These are phyloP conservation scores for Gymnoscopelus braueri DNA, from an alignment of 2,797 vertebrate species.

Conservation along the genomic window DNA sequence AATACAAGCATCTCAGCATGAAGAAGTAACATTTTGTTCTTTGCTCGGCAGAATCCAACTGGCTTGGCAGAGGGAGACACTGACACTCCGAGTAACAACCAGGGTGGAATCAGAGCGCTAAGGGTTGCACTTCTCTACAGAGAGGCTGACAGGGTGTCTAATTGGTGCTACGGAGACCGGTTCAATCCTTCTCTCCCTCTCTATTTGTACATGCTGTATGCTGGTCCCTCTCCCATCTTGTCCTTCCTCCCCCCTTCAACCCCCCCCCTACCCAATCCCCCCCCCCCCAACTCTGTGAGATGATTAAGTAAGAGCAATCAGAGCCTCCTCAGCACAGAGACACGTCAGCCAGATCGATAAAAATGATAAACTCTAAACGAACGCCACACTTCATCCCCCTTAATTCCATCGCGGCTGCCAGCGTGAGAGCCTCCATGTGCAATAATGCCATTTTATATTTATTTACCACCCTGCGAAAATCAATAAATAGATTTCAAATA, in stretches of 20 bases:
- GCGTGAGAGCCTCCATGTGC: slow-evolving; percentile 51
- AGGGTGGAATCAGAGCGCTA: too few species aligned
- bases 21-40: neutral
- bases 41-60: neutral
- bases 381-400: slow-evolving; percentile 53
- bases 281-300: slow-evolving; percentile 31
- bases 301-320: slow-evolving; percentile 70
- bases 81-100: too few species aligned
- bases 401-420: slow-evolving; percentile 52
- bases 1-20: neutral
- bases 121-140: neutral
- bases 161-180: slow-evolving; percentile 37
- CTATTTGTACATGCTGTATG: too few species aligned
- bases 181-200: neutral
- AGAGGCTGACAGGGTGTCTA: slow-evolving; percentile 16
- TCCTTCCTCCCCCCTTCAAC: neutral
- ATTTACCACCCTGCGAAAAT: slow-evolving; percentile 59
- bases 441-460: slow-evolving; percentile 69
- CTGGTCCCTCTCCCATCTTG: too few species aligned
- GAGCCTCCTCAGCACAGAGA: slow-evolving; percentile 58
- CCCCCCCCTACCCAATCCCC: slow-evolving; percentile 3
- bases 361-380: slow-evolving; percentile 74
- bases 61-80: too few species aligned
- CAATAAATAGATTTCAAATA: slow-evolving; percentile 73
- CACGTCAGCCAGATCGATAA: slow-evolving; percentile 72